Evolutionary conservation across 30 jellyfish, hydroid and myxozoan genomes (phyloP), one percentile per base, ranked within the genome.

Genomic region (Cassiopea xamachana): DNA sequence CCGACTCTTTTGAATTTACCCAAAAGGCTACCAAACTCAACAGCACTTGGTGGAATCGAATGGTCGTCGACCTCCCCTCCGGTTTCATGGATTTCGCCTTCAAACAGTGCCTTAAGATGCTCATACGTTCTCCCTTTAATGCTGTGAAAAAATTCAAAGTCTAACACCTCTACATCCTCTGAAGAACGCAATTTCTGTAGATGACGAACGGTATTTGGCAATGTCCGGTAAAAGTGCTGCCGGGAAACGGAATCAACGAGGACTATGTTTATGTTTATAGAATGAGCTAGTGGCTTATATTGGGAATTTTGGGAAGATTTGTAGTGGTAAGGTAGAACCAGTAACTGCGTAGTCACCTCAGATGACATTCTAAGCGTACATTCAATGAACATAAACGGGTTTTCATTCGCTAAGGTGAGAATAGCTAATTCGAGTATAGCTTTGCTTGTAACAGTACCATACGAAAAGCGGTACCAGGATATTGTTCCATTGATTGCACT

Each of bases 171-270:
- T 13, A 51, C 60, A 15, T 72, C 46, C 7, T 77, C 19, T 14
- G 76, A 10, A 16, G 80, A 45, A 1, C 69, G 72, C 82, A 93
- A 49, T 60, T 50, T 60, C 47, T 80, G 84, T 27, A 93, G 81
- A 69, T 83, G 62, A 16, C 75, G 69, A 60, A 88, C 85, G 16
- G 98, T 82, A 10, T 78, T 73, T 14, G 97, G 97, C 39, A 93
- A 79, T 5, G 93, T 83, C 18, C 98, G 93, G 46, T 88, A 88
- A 71, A 93, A 93, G 46, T 93, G 98, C 13, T 91, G 87, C 77
- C 98, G 81, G 12, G 98, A 84, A 14, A 85, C 97, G 8, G 98
- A 93, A 71, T 93, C 98, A 44, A 93, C 64, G 50, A 88, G 82
- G 73, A 93, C 64, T 61, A 93, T 18, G 60, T 93, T 93, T 13